Evolutionary conservation across 2,113 vertebrate genomes (phyloP).

Genomic region (Tor tambroides): DNA sequence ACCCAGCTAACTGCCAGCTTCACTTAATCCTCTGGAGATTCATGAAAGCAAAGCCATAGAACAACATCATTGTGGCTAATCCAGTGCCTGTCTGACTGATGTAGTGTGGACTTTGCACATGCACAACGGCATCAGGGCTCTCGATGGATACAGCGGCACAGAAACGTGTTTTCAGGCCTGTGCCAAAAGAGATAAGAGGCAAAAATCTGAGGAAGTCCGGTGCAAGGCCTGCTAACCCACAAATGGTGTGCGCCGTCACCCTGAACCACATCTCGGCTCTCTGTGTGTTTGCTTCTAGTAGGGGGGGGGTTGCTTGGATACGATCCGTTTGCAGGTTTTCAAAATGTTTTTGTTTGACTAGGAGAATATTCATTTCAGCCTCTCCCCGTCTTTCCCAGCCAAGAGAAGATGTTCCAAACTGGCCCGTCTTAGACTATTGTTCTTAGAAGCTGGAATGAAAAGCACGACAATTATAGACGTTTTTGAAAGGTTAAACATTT

Average conservation of each 20-base stretch:
- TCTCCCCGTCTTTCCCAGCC: constrained; percentile 40
- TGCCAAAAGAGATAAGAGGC: constrained; percentile 68
- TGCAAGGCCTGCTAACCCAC: constrained; percentile 46
- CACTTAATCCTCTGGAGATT: constrained; percentile 51
- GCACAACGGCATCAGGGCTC: neutral
- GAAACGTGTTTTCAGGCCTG: neutral
- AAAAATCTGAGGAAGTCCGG: constrained; percentile 59
- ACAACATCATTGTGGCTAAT: constrained; percentile 39
- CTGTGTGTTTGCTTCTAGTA: constrained; percentile 61
- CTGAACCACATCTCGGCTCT: neutral
- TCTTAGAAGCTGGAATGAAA: constrained; percentile 28
- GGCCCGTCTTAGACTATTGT: constrained; percentile 25
- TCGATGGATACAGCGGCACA: too few relatives aligned
- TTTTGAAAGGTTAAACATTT: constrained; percentile 13
- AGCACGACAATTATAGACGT: neutral
- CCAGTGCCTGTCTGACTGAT: constrained; percentile 21
- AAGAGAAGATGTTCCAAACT: constrained; percentile 48
- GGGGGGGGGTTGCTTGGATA: constrained; percentile 62
- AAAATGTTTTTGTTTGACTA: constrained; percentile 58
- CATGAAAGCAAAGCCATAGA: constrained; percentile 23
- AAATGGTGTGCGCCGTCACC: constrained; percentile 59
- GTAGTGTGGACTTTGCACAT: constrained; percentile 16
- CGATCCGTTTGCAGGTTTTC: constrained; percentile 57
- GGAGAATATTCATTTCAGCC: constrained; percentile 55
- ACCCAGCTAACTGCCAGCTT: constrained; percentile 46